Evolutionary conservation across 2,797 vertebrate genomes (phyloP), one percentile per base, ranked within the genome.

Genomic region (Mormyrops boulengeri): DNA sequence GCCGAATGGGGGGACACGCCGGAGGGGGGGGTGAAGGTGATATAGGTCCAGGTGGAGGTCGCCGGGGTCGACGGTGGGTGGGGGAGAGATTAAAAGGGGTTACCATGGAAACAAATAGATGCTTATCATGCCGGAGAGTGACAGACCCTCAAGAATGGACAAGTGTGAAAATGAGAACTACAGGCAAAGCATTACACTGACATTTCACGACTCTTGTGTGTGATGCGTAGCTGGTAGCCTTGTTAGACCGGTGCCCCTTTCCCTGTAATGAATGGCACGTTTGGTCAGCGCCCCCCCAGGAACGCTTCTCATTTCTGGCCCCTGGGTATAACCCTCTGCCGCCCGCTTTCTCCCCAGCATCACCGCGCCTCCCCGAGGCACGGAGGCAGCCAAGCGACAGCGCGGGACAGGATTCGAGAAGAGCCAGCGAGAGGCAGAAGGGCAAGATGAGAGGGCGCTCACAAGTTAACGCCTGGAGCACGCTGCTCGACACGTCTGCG

Each of bases 81-180:
- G 55, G 89, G 91, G 90, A 89, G 90, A 87, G 91, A 93, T 95
- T 95, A 93, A 95, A 94, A 94, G 66, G 34, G 69, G 95, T 96
- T 96, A 90, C 95, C 93, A 95, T 96, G 94, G 95, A 90, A 95
- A 96, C 95, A 94, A 95, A 95, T 95, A 93, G 92, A 95, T 94
- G 93, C 92, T 93, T 92, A 92, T 92, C 91, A 87, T 14, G 91
- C 90, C 84, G 88, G 90, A 88, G 89, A 87, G 22, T 41, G 6
- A 89, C 19, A 80, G 87, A 89, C 50, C 53, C 82, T 50, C 89
- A 82, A 77, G 85, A 90, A 85, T 30, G 49, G 73, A 89, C 50
- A 66, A 91, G 66, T 49, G 86, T 69, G 85, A 89, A 89, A 62
- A 90, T 88, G 89, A 88, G 66, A 49, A 89, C 34, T 62, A 44